phyloP scores from a whole-genome alignment of 30 jellyfish, hydroid and myxozoan species.

The Turritopsis dohrnii region DNA sequence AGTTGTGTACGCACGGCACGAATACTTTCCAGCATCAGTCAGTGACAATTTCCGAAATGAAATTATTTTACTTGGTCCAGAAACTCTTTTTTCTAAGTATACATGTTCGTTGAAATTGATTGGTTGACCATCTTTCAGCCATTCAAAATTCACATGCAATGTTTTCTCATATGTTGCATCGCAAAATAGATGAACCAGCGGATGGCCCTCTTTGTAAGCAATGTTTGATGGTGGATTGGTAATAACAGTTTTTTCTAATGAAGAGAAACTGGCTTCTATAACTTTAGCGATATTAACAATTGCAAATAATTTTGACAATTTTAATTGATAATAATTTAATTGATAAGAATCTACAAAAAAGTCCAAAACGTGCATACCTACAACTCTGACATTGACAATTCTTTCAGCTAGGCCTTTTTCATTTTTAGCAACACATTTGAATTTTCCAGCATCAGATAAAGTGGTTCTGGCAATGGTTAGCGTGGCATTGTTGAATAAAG shows the following conservation, averaged over 20 bases:
- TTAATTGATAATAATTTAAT: no score
- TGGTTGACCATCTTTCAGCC: conserved; percentile 15
- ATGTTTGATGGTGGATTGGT: conserved; percentile 8
- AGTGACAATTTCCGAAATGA: not conserved
- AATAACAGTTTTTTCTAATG: conserved; percentile 18
- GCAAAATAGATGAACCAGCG: conserved; percentile 16
- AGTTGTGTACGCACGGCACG: conserved; percentile 13
- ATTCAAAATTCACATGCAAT: conserved; percentile 3
- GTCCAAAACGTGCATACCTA: not conserved
- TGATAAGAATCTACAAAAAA: no score
- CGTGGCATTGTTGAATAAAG: conserved; percentile 6
- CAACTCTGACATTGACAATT: conserved; percentile 4
- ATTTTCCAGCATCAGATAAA: conserved; percentile 9
- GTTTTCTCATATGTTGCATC: conserved; percentile 21
- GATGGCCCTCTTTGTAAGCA: not conserved
- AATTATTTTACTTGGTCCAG: conserved; percentile 7
- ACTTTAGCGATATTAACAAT: no score
- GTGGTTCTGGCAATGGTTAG: not conserved
- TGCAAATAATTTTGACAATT: no score
- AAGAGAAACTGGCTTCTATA: not conserved
- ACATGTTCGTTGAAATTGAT: conserved; percentile 24
- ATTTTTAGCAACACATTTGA: conserved; percentile 10
- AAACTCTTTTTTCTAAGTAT: conserved; percentile 11
- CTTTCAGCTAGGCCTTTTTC: conserved; percentile 9
- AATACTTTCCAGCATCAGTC: conserved; percentile 25